Evolutionary conservation across 2,113 vertebrate species (phyloP), one percentile per base, ranked within the genome.

Genomic region (Fulmarus glacialis): DNA sequence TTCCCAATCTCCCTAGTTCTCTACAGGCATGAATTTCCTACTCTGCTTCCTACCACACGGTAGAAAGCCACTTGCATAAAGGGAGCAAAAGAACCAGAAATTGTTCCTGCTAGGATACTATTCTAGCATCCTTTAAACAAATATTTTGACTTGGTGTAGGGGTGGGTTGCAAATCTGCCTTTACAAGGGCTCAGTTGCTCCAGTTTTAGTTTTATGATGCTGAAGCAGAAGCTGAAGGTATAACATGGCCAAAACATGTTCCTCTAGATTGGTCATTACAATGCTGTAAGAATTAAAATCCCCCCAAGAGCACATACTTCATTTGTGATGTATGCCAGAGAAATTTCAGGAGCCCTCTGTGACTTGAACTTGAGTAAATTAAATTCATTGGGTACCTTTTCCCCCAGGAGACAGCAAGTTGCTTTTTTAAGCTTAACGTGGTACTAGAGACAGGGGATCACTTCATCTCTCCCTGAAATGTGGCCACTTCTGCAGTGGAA

Each of bases 141-240:
- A 95, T 66, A 89, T 95, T 96, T 95, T 60, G 64, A 23, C 90
- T 84, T 4, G 21, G 18, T 48, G 12, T 21, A 56, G 45, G 9
- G 36, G 16, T 9, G 43, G 70, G 38, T 77, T 8, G 12, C 81
- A 89, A 93, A 85, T 80, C 23, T 55, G 56, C 70, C 43, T 97
- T 97, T 94, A 95, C 78, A 34, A 95, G 94, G 26, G 70, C 52
- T 93, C 60, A 12, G 79, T 84, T 93, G 27, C 90, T 67, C 67
- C 45, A 29, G 79, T 26, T 60, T 22, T 64, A 5, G 11, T 92
- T 97, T 97, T 96, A 97, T 21, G 77, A 18, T 9, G 47, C 48
- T 42, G 55, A 47, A 73, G 42, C 16, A 83, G 94, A 86, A 89
- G 40, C 47, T 30, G 55, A 48, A 94, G 55, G 48, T 32, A 20